phyloP scores from a whole-genome alignment of 2,113 vertebrate species.

The Psettodes erumei region DNA sequence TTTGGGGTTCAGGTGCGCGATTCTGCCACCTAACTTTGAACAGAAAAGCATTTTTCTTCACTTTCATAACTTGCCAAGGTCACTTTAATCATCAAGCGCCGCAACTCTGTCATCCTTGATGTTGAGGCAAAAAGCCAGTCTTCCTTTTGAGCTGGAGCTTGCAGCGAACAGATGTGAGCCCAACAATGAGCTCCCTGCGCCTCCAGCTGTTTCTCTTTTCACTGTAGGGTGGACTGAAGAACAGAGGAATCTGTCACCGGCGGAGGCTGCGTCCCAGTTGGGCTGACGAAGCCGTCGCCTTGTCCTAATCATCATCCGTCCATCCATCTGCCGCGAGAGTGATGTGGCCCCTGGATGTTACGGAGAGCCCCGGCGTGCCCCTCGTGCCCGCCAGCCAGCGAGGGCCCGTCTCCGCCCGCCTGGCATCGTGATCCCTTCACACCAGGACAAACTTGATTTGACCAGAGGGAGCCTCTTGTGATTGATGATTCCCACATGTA shows the following conservation, averaged over 20 bases:
- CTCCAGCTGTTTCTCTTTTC: conserved; percentile 64
- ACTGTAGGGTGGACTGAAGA: conserved; percentile 41
- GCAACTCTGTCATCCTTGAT: conserved; percentile 26
- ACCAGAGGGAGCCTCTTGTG: conserved; percentile 76
- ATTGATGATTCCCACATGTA: conserved; percentile 77
- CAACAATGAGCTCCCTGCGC: conserved; percentile 50
- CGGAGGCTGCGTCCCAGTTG: conserved; percentile 52
- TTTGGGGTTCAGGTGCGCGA: conserved; percentile 11
- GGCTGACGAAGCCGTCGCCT: conserved; percentile 28
- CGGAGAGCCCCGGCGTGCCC: conserved; percentile 50
- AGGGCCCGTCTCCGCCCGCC: conserved; percentile 49
- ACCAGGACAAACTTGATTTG: conserved; percentile 80
- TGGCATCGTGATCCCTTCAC: conserved; percentile 63
- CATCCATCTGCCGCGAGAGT: conserved; percentile 63
- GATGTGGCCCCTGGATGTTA: conserved; percentile 57
- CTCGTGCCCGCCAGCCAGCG: conserved; percentile 24
- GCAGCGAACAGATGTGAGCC: conserved; percentile 50
- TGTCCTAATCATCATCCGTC: conserved; percentile 59
- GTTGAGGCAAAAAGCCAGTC: conserved; percentile 27
- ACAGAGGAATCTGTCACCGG: conserved; percentile 52
- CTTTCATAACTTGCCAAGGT: conserved; percentile 35
- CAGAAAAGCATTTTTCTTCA: neutral
- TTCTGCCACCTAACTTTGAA: neutral
- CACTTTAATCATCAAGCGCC: conserved; percentile 15
- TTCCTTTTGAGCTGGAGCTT: conserved; percentile 24